Base-by-base conservation (phyloP, 2,888 invertebrate species). In the Leptinotarsa juncta region DNA sequence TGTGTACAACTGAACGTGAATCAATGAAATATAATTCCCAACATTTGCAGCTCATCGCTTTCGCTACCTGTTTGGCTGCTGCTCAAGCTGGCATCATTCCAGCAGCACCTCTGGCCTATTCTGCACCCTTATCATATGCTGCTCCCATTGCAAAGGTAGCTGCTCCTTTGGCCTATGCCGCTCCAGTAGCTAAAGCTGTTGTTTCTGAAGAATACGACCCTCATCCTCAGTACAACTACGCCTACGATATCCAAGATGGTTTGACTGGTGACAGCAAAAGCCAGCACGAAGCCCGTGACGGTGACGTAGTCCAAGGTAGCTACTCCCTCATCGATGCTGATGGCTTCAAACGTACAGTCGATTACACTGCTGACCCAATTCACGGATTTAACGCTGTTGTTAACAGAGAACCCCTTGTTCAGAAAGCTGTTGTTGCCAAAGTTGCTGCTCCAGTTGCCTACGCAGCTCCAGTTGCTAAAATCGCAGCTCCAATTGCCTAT, bases 281-380 rank as follows among this genome's bases (percentile, higher is more conserved):
- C 50, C 92, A 92, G 87, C 90, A 91, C 79, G 92, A 92, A 88
- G 90, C 90, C 75, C 91, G 92, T 75, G 88, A 89, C 78, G 92
- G 92, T n/a, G 92, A 92, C 87, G 90, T 89, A 20, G 20, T 20
- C 20, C 20, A 20, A 20, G 20, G 20, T 20, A 20, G 20, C 20
- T 20, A 20, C 20, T 20, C 20, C 20, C 20, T 20, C 20, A 20
- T 20, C 1, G 20, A 20, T 20, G 20, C 20, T 20, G 20, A 20
- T 20, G 20, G 20, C 20, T 20, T 20, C 20, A 20, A 20, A 20
- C 20, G 20, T 20, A 20, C 20, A 20, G 20, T 20, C 20, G 20
- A 20, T 20, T 20, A 20, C 20, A 20, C 20, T 20, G 20, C 20
- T 20, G 20, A 20, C 20, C 20, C 20, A 20, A 20, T 20, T 20